A percentile compares a stretch with the other conserved stretches of the same genome.
Conservation (phyloP, 2,113 vertebrate species). For the Menidia beryllina region DNA sequence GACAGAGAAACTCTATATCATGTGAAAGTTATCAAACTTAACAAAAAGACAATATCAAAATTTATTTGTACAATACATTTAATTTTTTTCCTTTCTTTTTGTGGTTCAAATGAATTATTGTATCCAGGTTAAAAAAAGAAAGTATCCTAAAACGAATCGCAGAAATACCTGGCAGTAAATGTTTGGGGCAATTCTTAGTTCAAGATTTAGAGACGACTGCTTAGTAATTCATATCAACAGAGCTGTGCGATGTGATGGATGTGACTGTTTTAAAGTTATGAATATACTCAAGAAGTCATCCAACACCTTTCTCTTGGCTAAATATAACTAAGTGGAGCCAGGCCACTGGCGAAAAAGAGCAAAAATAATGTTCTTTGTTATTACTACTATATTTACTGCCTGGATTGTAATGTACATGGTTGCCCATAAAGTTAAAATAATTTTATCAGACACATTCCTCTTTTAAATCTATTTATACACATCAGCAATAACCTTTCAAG, state of each 20-base stretch:
- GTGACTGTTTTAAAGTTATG: constrained; percentile 53
- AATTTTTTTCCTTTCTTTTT: too few species aligned
- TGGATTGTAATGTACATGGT: too few species aligned
- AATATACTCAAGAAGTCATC: constrained; percentile 41
- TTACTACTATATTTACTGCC: not conserved
- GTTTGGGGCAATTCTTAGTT: constrained; percentile 17
- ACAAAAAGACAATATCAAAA: too few species aligned
- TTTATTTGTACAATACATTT: not conserved
- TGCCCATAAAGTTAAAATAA: too few species aligned
- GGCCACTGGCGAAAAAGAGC: constrained; percentile 6
- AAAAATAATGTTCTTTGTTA: not conserved
- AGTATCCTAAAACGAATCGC: constrained; percentile 31
- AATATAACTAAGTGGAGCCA: constrained; percentile 33
- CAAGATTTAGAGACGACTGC: constrained; percentile 38
- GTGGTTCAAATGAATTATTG: constrained; percentile 21
- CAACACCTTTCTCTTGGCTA: constrained; percentile 40
- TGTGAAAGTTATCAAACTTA: too few species aligned
- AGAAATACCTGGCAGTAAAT: constrained; percentile 55
- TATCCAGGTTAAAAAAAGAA: constrained; percentile 24
- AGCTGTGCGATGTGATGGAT: constrained; percentile 32
- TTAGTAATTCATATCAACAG: constrained; percentile 50
- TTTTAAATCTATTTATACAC: too few species aligned
- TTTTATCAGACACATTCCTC: too few species aligned
- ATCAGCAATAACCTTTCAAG: too few species aligned
- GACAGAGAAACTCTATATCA: too few species aligned